Percentiles rank a stretch among this genome's conserved stretches.
Evolutionary conservation across 2,797 vertebrate species (phyloP).

Genomic region (Cynodonichthys magdalenae): DNA sequence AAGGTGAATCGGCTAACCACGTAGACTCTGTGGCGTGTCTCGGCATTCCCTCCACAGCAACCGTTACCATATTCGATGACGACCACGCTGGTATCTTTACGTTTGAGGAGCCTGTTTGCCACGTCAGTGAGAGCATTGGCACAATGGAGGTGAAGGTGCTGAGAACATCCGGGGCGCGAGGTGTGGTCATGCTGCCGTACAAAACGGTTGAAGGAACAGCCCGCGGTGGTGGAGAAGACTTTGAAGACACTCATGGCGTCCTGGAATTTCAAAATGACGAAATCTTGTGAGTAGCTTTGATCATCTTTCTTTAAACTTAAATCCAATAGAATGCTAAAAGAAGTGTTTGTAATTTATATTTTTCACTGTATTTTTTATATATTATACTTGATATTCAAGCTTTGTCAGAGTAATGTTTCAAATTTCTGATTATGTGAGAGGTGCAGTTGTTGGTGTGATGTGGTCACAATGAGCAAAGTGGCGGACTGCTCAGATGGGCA

Average conservation of each 20-base stretch:
- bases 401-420: slow-evolving; percentile 23
- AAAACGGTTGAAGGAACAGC: slow-evolving; percentile 96
- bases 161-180: slow-evolving; percentile 95
- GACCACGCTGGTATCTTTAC: slow-evolving; percentile 99
- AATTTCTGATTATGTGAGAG: slow-evolving; percentile 34
- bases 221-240: slow-evolving; percentile 94
- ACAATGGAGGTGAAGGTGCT: slow-evolving; percentile 97
- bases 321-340: not conserved
- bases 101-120: slow-evolving; percentile 92
- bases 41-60: slow-evolving; percentile 88
- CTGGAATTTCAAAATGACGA: slow-evolving; percentile 99
- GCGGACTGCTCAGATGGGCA: slow-evolving; percentile 33
- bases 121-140: slow-evolving; percentile 96
- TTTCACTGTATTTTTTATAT: slow-evolving; percentile 10
- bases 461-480: slow-evolving; percentile 47
- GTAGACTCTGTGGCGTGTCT: slow-evolving; percentile 87
- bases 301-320: not conserved
- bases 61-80: slow-evolving; percentile 97
- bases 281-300: slow-evolving; percentile 92
- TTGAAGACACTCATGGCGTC: slow-evolving; percentile 92
- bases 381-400: slow-evolving; percentile 17
- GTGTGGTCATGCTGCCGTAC: slow-evolving; percentile 94
- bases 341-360: slow-evolving; percentile 8
- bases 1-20: slow-evolving; percentile 85
- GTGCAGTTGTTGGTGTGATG: slow-evolving; percentile 57